Base-by-base conservation (phyloP, 2,888 invertebrate genomes). In the Polyommatus icarus region DNA sequence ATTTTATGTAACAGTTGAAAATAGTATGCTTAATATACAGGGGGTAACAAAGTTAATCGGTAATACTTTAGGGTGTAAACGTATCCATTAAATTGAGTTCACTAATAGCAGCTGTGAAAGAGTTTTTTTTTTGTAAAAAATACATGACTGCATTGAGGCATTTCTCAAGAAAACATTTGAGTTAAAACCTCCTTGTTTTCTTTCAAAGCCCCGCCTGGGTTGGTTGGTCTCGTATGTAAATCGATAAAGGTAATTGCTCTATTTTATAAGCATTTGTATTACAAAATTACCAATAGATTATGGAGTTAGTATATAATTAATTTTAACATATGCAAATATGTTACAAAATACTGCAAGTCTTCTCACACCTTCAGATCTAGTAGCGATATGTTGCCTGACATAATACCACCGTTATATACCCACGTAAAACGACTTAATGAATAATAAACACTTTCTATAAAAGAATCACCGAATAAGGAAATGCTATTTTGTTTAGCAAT, bases 401-500 rank as follows among this genome's bases (percentile, higher is more conserved):
- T 54, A 75, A 54, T 75, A 75, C 15, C 18, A 75, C 29, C 46
- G 50, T 73, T 54, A 54, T 29, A 7, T 75, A 50, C 75, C 29
- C 73, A 73, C 50, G 50, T 75, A 18, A 29, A 75, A 75, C 75
- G 2, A 18, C 24, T 29, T 75, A 18, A 73, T 46, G 36, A 61
- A 79, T 79, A 79, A 79, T 79, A 79, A 79, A 80, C 76, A 79
- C 81, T 80, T 79, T 81, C 78, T 80, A 80, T 80, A 80, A 78
- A 77, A 79, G 79, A 79, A 82, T 79, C 78, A 78, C 79, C 80
- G 71, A 80, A 78, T 79, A 80, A 79, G 81, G 81, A 77, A 67
- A 78, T 84, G 82, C 81, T 86, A 86, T 87, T 85, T 84, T 83
- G 85, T 87, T 87, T 84, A 86, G 83, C 82, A 84, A 83, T 81